A percentile compares a stretch with the other conserved stretches of the same genome.
Evolutionary conservation across 2,888 invertebrate species (phyloP).

Genomic region (Tetheella fluctuosa): DNA sequence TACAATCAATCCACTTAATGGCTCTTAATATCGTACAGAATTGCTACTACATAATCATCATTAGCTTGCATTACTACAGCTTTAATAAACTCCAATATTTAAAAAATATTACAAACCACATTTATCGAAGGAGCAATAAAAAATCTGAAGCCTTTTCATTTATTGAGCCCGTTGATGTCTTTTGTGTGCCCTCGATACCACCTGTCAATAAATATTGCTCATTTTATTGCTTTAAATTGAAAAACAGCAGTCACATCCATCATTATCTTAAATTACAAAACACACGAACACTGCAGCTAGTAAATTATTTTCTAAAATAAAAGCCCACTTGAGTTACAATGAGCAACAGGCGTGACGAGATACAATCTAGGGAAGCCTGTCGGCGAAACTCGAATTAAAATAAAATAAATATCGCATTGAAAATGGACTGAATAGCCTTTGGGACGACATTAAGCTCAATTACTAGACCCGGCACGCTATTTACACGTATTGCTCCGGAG

Average conservation of each 20-base stretch:
- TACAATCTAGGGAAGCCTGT: conserved; percentile 72
- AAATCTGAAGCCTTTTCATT: not conserved
- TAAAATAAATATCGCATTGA: conserved; percentile 75
- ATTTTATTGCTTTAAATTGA: conserved; percentile 14
- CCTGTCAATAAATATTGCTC: not conserved
- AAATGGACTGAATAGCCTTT: conserved; percentile 74
- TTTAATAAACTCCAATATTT: no score
- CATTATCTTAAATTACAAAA: conserved; percentile 64
- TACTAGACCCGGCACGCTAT: conserved; percentile 62
- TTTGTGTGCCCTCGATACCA: not conserved
- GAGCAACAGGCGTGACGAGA: conserved; percentile 77
- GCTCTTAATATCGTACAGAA: no score
- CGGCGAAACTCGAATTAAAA: conserved; percentile 73
- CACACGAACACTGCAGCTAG: conserved; percentile 57
- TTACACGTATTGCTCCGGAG: conserved; percentile 56
- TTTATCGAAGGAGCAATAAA: not conserved
- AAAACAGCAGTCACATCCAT: conserved; percentile 37
- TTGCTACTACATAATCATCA: no score
- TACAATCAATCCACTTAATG: no score
- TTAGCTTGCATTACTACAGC: no score
- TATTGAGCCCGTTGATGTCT: not conserved
- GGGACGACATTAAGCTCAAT: conserved; percentile 75
- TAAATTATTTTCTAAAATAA: conserved; percentile 58
- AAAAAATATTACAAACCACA: not conserved
- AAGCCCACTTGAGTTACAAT: conserved; percentile 66